These are phyloP conservation scores for Diorhabda elongata DNA, from an alignment of 1,140 invertebrate genomes.

Conservation along the genomic window DNA sequence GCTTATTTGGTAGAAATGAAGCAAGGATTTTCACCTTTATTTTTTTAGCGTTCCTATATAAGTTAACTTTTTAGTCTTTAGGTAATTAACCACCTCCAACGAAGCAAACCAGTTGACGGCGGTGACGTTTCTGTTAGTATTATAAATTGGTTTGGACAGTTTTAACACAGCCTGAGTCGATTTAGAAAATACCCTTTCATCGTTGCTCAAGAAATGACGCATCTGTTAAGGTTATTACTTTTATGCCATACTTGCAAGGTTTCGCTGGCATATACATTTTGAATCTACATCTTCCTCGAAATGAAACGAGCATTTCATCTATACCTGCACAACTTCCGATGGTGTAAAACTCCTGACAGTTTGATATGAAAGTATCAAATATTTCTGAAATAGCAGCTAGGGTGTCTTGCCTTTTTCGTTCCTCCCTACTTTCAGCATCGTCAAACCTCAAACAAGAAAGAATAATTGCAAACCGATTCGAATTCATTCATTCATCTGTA, in stretches of 20 bases:
- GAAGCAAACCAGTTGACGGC: constrained; percentile 46
- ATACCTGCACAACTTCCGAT: constrained; percentile 5
- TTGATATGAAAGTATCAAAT: constrained; percentile 21
- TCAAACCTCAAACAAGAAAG: constrained; percentile 1
- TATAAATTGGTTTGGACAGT: constrained; percentile 34
- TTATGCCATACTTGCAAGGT: constrained; percentile 24
- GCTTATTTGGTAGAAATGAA: constrained; percentile 29
- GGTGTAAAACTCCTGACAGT: constrained; percentile 18
- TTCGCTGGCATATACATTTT: constrained; percentile 25
- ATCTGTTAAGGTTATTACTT: constrained; percentile 20
- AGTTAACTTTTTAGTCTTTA: constrained; percentile 35
- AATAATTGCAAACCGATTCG: constrained; percentile 12
- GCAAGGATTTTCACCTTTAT: constrained; percentile 39
- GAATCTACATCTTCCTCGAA: constrained; percentile 18
- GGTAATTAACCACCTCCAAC: constrained; percentile 28
- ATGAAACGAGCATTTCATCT: constrained; percentile 8
- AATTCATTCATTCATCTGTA: constrained; percentile 5
- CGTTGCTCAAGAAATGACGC: constrained; percentile 10
- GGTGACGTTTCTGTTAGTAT: constrained; percentile 43
- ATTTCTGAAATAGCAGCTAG: constrained; percentile 24
- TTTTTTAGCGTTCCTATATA: constrained; percentile 43
- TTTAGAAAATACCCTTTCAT: constrained; percentile 10
- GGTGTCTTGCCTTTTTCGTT: not conserved
- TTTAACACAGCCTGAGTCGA: constrained; percentile 35
- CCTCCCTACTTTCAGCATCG: not conserved